A percentile compares a stretch with the other conserved stretches of the same genome.
These are phyloP conservation scores for Parochlus steinenii DNA, from an alignment of 2,888 invertebrate genomes.

Conservation along the genomic window DNA sequence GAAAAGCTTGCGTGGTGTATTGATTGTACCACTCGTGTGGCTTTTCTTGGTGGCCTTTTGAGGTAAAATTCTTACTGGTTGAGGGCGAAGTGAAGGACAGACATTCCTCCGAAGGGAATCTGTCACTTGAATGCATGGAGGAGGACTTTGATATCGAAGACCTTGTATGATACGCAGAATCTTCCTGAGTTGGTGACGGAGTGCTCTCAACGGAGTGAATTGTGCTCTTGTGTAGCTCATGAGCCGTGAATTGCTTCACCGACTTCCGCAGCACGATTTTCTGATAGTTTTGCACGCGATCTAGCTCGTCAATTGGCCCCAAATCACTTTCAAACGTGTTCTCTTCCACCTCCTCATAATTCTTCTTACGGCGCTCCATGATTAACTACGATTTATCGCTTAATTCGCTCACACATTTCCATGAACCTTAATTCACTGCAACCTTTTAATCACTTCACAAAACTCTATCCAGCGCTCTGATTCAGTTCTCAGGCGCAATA, in stretches of 20 bases:
- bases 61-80: slow-evolving; percentile 8
- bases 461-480: too few relatives aligned
- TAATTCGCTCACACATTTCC: too few relatives aligned
- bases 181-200: slow-evolving; percentile 22
- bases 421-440: too few relatives aligned
- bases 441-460: too few relatives aligned
- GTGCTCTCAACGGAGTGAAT: slow-evolving; percentile 17
- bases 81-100: slow-evolving; percentile 13
- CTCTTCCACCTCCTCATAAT: too few relatives aligned
- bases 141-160: slow-evolving; percentile 34
- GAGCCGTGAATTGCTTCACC: background rate
- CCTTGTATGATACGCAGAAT: slow-evolving; percentile 42
- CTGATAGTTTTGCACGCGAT: slow-evolving; percentile 6
- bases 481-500: too few relatives aligned
- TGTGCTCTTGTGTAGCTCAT: too few relatives aligned
- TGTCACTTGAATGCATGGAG: slow-evolving; percentile 33
- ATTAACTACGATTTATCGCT: too few relatives aligned
- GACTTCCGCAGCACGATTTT: background rate
- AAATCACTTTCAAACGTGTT: too few relatives aligned
- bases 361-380: too few relatives aligned
- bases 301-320: slow-evolving; percentile 7
- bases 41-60: slow-evolving; percentile 16
- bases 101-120: slow-evolving; percentile 38
- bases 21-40: slow-evolving; percentile 37
- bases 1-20: slow-evolving; percentile 20